phyloP scores from a whole-genome alignment of 30 jellyfish, hydroid and myxozoan species.

The Aurelia coerulea region DNA sequence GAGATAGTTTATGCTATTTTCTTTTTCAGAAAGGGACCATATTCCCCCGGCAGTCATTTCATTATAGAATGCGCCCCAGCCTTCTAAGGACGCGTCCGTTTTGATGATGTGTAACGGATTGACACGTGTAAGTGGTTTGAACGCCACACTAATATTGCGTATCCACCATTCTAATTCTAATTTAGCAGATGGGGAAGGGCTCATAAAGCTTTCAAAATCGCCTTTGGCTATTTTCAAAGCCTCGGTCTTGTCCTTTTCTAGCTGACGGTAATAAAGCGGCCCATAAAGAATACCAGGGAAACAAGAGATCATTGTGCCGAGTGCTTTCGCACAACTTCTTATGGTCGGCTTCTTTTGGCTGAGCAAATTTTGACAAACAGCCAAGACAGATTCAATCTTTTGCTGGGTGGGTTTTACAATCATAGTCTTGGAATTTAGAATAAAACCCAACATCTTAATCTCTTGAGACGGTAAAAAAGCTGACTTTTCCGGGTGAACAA shows the following conservation, averaged over 20 bases:
- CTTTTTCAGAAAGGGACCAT: conserved; percentile 2
- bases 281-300: not conserved
- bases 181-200: too few species aligned
- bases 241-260: not conserved
- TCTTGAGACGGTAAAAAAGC: not conserved
- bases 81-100: conserved; percentile 23
- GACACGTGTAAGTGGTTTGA: not conserved
- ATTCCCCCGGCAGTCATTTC: not conserved
- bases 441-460: conserved; percentile 17
- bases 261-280: not conserved
- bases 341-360: not conserved
- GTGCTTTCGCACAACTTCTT: not conserved
- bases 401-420: not conserved
- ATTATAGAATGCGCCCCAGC: conserved; percentile 29
- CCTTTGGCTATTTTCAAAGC: not conserved
- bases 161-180: conserved; percentile 17
- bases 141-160: not conserved
- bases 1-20: not conserved
- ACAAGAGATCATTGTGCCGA: not conserved
- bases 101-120: not conserved
- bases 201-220: too few species aligned
- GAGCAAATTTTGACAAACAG: not conserved
- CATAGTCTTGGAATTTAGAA: not conserved
- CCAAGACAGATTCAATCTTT: not conserved
- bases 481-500: conserved; percentile 30